A percentile compares a stretch with the other conserved stretches of the same genome.
Conservation (phyloP, 2,797 vertebrate genomes). For the Masticophis lateralis region DNA sequence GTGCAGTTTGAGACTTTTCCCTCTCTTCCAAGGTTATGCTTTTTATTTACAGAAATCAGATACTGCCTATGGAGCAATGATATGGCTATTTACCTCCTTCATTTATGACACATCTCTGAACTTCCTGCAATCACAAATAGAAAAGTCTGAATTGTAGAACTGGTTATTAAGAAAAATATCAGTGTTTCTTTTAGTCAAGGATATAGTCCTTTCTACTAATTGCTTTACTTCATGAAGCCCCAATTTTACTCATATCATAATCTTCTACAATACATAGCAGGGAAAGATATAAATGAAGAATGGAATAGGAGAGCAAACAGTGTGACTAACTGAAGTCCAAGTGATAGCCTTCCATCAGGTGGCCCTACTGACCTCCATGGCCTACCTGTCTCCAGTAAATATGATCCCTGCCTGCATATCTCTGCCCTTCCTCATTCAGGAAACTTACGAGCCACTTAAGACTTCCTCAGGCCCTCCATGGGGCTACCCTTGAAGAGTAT, state of each 20-base stretch:
- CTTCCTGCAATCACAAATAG: slow-evolving; percentile 3
- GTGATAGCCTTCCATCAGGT: neutral
- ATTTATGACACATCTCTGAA: slow-evolving; percentile 10
- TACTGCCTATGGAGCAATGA: slow-evolving; percentile 19
- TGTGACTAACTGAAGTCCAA: neutral
- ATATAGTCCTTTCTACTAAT: neutral
- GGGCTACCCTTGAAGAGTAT: neutral
- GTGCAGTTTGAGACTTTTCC: slow-evolving; percentile 47
- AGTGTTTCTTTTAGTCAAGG: neutral
- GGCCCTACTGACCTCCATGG: neutral
- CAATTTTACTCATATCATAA: neutral
- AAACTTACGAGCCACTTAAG: too few relatives aligned
- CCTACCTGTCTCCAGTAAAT: neutral
- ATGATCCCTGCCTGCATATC: neutral
- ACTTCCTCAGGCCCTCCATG: neutral
- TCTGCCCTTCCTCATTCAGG: neutral
- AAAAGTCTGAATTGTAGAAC: slow-evolving; percentile 10
- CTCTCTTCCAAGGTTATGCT: slow-evolving; percentile 39
- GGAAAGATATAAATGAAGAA: neutral
- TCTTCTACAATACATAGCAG: neutral
- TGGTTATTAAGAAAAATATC: neutral
- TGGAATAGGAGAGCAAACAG: neutral
- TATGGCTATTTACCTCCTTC: slow-evolving; percentile 27
- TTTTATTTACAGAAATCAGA: slow-evolving; percentile 57
- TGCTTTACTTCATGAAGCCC: neutral